A percentile compares a stretch with the other conserved stretches of the same genome.
phyloP scores from a whole-genome alignment of 2,797 vertebrate species.

The Ctenosaura bakeri region DNA sequence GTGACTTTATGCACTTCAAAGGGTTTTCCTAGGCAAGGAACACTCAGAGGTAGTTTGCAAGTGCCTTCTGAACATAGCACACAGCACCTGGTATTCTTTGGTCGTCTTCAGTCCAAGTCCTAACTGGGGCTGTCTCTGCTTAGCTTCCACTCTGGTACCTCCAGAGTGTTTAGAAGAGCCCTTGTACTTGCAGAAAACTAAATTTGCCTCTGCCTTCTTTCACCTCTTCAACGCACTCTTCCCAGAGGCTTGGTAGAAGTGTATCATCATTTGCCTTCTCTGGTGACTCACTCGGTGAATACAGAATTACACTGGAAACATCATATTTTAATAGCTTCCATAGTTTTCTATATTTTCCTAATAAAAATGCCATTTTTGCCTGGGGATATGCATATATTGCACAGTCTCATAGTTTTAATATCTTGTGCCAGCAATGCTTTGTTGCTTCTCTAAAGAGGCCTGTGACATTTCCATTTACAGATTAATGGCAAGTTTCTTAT shows the following conservation, averaged over 20 bases:
- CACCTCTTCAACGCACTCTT: background rate
- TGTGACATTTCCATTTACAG: background rate
- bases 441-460: conserved; percentile 20
- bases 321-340: background rate
- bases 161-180: background rate
- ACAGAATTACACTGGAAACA: background rate
- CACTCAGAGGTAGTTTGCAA: no score
- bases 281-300: background rate
- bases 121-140: background rate
- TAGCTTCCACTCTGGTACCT: background rate
- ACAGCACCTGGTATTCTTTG: no score
- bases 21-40: no score
- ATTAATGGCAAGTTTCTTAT: conserved; percentile 26
- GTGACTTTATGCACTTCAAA: no score
- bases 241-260: background rate
- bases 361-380: background rate
- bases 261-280: background rate
- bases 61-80: no score
- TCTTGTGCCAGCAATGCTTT: conserved; percentile 18
- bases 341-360: background rate
- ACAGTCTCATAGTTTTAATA: conserved; percentile 16
- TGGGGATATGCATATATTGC: background rate
- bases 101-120: no score
- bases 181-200: no score
- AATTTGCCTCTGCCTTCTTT: background rate